Evolutionary conservation across 2,888 invertebrate genomes (phyloP).

Genomic region (Lomographa bimaculata): DNA sequence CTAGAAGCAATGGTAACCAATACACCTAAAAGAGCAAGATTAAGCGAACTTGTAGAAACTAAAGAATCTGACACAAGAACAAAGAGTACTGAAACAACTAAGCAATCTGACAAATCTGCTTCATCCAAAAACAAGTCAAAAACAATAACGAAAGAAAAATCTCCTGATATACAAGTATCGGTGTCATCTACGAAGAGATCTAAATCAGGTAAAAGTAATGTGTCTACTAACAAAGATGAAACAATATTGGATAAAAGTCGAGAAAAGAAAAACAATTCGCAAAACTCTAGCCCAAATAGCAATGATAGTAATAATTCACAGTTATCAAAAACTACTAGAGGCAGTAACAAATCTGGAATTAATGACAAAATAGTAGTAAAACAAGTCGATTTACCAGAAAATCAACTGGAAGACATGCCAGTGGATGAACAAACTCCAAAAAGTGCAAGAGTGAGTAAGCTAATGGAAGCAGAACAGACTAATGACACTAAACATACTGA

Average conservation of each 20-base stretch:
- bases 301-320: conserved; percentile 21
- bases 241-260: too few species aligned
- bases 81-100: conserved; percentile 32
- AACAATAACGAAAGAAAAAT: conserved; percentile 23
- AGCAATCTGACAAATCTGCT: conserved; percentile 38
- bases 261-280: too few species aligned
- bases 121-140: conserved; percentile 41
- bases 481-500: conserved; percentile 17
- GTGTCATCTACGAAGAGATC: conserved; percentile 6
- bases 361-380: conserved; percentile 1
- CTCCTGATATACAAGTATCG: conserved; percentile 13
- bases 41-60: conserved; percentile 50
- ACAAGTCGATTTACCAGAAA: conserved; percentile 43
- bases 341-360: conserved; percentile 9
- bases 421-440: conserved; percentile 54
- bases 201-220: too few species aligned
- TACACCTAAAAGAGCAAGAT: conserved; percentile 52
- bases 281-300: neutral
- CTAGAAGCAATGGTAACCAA: conserved; percentile 43
- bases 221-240: too few species aligned
- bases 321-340: conserved; percentile 16
- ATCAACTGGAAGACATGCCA: conserved; percentile 51
- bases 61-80: conserved; percentile 40
- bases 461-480: conserved; percentile 47
- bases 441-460: conserved; percentile 48